A percentile compares a stretch with the other conserved stretches of the same genome.
These are phyloP conservation scores for Caranx melampygus DNA, from an alignment of 2,113 vertebrate species.

Conservation along the genomic window DNA sequence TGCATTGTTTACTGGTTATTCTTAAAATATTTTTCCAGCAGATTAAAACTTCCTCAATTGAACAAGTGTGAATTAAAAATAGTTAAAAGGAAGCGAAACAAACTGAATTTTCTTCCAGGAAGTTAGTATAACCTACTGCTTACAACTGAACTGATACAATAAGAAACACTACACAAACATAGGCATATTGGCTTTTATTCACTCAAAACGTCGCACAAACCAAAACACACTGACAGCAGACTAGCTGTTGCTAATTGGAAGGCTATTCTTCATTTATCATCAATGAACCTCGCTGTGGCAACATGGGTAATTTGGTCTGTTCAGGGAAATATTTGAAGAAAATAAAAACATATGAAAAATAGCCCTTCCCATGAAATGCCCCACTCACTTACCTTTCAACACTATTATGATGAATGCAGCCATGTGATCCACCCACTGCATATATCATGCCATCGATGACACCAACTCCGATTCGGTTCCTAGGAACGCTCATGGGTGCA, in stretches of 20 bases:
- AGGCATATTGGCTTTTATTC: not conserved
- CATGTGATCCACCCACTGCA: constrained; percentile 92
- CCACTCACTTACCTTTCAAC: constrained; percentile 88
- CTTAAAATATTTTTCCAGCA: not conserved
- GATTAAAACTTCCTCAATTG: constrained; percentile 18
- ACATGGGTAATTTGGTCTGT: not conserved
- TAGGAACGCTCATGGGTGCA: constrained; percentile 91
- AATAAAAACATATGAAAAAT: not conserved
- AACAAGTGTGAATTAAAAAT: constrained; percentile 24
- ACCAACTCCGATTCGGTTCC: constrained; percentile 93
- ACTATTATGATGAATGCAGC: constrained; percentile 93
- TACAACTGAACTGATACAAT: not conserved
- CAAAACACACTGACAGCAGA: not conserved
- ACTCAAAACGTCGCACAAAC: not conserved
- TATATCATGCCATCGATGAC: constrained; percentile 95
- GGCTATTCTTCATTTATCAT: not conserved
- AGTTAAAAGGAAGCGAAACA: constrained; percentile 34
- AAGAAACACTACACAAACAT: not conserved
- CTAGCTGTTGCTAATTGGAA: not conserved
- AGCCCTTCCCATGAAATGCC: not conserved
- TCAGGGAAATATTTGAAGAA: not conserved
- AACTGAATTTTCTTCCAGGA: constrained; percentile 41
- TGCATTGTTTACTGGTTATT: not conserved
- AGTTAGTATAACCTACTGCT: constrained; percentile 7
- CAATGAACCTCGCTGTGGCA: not conserved